phyloP scores from a whole-genome alignment of 2,888 invertebrate genomes.

The Pocota personata region DNA sequence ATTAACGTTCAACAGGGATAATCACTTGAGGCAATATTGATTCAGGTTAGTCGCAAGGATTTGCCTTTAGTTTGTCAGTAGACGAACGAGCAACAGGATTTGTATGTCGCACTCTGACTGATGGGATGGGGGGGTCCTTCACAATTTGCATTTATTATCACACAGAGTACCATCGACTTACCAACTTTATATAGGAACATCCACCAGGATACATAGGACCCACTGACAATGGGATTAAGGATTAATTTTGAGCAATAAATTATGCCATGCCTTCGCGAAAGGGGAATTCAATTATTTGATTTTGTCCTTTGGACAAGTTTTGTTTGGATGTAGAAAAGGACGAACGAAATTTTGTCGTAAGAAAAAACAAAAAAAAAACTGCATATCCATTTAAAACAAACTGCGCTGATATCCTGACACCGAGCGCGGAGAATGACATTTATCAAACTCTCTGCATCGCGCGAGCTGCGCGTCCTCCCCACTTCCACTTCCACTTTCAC shows the following conservation, averaged over 20 bases:
- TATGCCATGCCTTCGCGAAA: constrained; percentile 58
- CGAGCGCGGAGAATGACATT: constrained; percentile 75
- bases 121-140: neutral
- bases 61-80: constrained; percentile 25
- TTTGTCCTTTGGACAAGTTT: constrained; percentile 61
- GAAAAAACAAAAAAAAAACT: constrained; percentile 21
- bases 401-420: constrained; percentile 74
- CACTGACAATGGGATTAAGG: constrained; percentile 69
- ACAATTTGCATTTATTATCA: constrained; percentile 61
- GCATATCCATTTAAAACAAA: constrained; percentile 73
- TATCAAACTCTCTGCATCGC: constrained; percentile 72
- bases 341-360: neutral
- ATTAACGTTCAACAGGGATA: constrained; percentile 65
- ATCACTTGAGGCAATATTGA: constrained; percentile 63
- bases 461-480: constrained; percentile 23
- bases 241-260: constrained; percentile 72
- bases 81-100: constrained; percentile 49
- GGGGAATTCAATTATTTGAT: constrained; percentile 72
- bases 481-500: neutral
- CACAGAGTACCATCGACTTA: constrained; percentile 11
- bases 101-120: neutral
- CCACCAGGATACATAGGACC: constrained; percentile 4
- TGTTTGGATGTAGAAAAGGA: constrained; percentile 1
- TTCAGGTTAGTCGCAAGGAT: constrained; percentile 56
- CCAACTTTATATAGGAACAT: neutral